phyloP scores from a whole-genome alignment of 2,888 invertebrate species.

The Drosophila merina region DNA sequence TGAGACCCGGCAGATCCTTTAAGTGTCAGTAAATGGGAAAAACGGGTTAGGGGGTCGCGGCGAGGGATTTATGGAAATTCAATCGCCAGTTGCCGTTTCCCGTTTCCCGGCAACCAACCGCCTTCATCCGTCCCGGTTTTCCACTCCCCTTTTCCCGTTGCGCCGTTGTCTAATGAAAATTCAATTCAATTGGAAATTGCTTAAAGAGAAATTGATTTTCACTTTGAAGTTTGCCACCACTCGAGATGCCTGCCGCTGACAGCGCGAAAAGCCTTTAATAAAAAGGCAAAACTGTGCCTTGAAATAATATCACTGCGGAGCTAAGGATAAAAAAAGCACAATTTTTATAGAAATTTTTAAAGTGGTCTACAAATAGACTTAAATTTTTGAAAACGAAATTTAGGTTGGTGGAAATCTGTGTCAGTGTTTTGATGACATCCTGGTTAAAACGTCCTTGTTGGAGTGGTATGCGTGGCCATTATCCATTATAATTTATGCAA shows the following conservation, averaged over 20 bases:
- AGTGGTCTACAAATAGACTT: no score
- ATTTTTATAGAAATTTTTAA: background rate
- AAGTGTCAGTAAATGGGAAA: slow-evolving; percentile 58
- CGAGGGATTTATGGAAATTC: slow-evolving; percentile 53
- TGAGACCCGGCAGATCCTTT: slow-evolving; percentile 43
- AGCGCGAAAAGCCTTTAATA: slow-evolving; percentile 12
- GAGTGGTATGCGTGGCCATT: slow-evolving; percentile 44
- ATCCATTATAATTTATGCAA: slow-evolving; percentile 77
- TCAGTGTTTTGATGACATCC: slow-evolving; percentile 12
- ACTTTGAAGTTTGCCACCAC: slow-evolving; percentile 52
- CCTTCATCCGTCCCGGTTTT: slow-evolving; percentile 9
- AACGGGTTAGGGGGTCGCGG: slow-evolving; percentile 49
- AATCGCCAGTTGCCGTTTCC: slow-evolving; percentile 38
- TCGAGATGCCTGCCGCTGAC: slow-evolving; percentile 47
- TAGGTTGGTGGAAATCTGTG: background rate
- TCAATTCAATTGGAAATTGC: slow-evolving; percentile 65
- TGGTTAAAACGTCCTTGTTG: slow-evolving; percentile 26
- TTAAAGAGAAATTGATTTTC: slow-evolving; percentile 66
- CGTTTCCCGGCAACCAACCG: slow-evolving; percentile 33
- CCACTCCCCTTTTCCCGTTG: slow-evolving; percentile 20
- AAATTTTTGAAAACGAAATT: no score
- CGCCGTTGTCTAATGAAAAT: slow-evolving; percentile 58
- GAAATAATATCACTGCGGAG: background rate
- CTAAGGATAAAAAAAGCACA: background rate
- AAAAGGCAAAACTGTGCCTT: background rate